Evolutionary conservation across 2,888 invertebrate genomes (phyloP).

Genomic region (Anorthoa munda): DNA sequence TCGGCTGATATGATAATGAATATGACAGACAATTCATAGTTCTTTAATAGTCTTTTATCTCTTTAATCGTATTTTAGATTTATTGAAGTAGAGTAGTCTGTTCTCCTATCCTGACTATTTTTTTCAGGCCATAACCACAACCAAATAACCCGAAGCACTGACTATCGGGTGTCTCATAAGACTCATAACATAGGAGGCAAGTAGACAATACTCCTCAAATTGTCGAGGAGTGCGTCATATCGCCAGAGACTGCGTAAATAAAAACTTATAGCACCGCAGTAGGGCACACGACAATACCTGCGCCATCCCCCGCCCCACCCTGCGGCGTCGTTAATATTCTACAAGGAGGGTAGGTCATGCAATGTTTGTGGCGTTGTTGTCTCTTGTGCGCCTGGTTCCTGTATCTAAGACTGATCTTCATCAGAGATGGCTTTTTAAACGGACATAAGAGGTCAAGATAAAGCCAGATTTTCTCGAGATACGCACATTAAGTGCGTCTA

Average conservation of each 20-base stretch:
- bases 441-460: background rate
- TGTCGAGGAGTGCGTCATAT: constrained; percentile 7
- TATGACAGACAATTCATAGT: too few species aligned
- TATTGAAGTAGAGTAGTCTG: background rate
- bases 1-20: too few species aligned
- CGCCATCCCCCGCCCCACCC: background rate
- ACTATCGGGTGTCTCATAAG: background rate
- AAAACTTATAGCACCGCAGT: constrained; percentile 34
- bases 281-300: constrained; percentile 14
- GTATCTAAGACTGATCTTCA: background rate
- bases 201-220: background rate
- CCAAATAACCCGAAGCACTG: background rate
- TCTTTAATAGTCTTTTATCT: too few species aligned
- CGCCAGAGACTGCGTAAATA: constrained; percentile 20
- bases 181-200: background rate
- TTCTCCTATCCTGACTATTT: background rate
- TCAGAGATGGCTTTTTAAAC: background rate
- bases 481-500: background rate
- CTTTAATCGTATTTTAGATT: background rate
- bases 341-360: constrained; percentile 5
- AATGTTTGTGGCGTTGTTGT: background rate
- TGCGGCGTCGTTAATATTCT: constrained; percentile 23
- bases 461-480: background rate
- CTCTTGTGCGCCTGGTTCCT: background rate
- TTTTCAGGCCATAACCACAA: background rate